phyloP scores from a whole-genome alignment of 2,113 vertebrate genomes.

The sheep (Ovis aries) region ARS-UI_Ramb_v3.0 NC_056079.1:4498001-4498500 shows the following conservation, averaged over 20 bases:
- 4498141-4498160: not conserved
- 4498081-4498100: not conserved
- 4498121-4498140: not conserved
- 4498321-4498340: too few relatives aligned
- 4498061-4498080: not conserved
- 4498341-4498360: rapidly evolving
- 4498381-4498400: rapidly evolving
- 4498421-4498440: rapidly evolving
- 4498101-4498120: not conserved
- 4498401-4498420: rapidly evolving
- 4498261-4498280: rapidly evolving
- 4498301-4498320: not conserved
- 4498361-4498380: rapidly evolving
- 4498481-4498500: rapidly evolving
- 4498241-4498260: not conserved
- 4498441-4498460: too few relatives aligned
- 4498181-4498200: not conserved
- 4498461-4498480: rapidly evolving
- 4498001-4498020: not conserved
- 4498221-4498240: not conserved
- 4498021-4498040: not conserved
- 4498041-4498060: too few relatives aligned
- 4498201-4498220: not conserved
- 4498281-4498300: not conserved
- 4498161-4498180: not conserved